Percentiles rank a stretch among this genome's conserved stretches.
Evolutionary conservation across 2,797 vertebrate genomes (phyloP).

Genomic region (Lepidocolaptes lacrymiger): DNA sequence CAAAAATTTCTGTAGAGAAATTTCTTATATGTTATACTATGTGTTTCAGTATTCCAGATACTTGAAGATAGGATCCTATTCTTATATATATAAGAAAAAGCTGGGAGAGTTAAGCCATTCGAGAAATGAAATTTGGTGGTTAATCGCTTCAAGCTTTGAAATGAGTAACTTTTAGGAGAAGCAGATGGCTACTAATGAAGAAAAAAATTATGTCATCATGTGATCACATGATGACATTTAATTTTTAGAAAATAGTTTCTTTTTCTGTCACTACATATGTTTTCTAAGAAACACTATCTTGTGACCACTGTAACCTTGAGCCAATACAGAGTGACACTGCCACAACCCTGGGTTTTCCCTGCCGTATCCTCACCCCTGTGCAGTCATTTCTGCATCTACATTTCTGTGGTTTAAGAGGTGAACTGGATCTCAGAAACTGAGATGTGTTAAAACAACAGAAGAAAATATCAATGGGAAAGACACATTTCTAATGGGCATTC

Average conservation of each 20-base stretch:
- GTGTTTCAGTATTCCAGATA: background rate
- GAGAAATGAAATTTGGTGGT: background rate
- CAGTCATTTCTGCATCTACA: background rate
- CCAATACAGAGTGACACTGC: background rate
- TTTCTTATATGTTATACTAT: background rate
- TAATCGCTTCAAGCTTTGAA: background rate
- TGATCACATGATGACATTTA: background rate
- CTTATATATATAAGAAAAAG: background rate
- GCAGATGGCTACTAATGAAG: background rate
- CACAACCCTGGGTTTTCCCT: background rate
- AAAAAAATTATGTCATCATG: background rate
- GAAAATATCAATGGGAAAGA: background rate
- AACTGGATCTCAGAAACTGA: background rate
- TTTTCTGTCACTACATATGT: background rate
- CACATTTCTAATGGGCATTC: background rate
- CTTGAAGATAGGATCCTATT: background rate
- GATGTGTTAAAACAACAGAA: background rate
- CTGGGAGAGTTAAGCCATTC: background rate
- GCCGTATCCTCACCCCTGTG: background rate
- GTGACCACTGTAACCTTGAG: background rate
- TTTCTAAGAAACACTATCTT: background rate
- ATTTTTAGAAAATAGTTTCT: background rate
- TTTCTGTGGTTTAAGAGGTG: background rate
- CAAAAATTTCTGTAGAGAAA: background rate
- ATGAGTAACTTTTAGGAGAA: background rate